Percentiles rank a stretch among this genome's conserved stretches.
These are phyloP conservation scores for Oedothorax gibbosus DNA, from an alignment of 1,140 invertebrate species.

Conservation along the genomic window DNA sequence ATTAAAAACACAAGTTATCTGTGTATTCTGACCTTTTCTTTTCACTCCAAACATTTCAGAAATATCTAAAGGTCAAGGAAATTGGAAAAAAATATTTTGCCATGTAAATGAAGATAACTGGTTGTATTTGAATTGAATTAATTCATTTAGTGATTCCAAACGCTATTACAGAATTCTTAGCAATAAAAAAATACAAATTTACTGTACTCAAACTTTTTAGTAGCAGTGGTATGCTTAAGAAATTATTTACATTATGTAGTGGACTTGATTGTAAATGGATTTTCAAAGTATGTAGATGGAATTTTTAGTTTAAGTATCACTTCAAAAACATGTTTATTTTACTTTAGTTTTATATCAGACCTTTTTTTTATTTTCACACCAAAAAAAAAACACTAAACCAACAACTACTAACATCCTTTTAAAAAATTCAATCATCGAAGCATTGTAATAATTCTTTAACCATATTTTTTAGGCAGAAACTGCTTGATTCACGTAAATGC, in stretches of 20 bases:
- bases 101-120: too few relatives aligned
- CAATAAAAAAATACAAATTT: background rate
- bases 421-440: conserved; percentile 6
- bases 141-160: too few relatives aligned
- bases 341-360: background rate
- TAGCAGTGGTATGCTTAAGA: background rate
- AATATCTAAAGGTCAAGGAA: too few relatives aligned
- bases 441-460: conserved; percentile 55
- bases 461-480: conserved; percentile 60
- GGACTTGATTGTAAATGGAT: background rate
- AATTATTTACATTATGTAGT: background rate
- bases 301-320: background rate
- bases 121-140: too few relatives aligned
- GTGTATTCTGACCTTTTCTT: too few relatives aligned
- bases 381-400: conserved; percentile 11
- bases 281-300: background rate
- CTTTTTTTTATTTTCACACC: background rate
- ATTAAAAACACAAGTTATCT: too few relatives aligned
- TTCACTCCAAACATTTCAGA: too few relatives aligned
- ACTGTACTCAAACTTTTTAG: background rate
- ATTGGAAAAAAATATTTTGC: too few relatives aligned
- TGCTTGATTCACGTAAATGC: conserved; percentile 53
- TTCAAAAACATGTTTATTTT: background rate
- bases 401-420: conserved; percentile 1
- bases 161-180: too few relatives aligned